Percentiles rank a stretch among this genome's conserved stretches.
Conservation (phyloP, 2,113 vertebrate genomes). For the Hyaena hyaena region DNA sequence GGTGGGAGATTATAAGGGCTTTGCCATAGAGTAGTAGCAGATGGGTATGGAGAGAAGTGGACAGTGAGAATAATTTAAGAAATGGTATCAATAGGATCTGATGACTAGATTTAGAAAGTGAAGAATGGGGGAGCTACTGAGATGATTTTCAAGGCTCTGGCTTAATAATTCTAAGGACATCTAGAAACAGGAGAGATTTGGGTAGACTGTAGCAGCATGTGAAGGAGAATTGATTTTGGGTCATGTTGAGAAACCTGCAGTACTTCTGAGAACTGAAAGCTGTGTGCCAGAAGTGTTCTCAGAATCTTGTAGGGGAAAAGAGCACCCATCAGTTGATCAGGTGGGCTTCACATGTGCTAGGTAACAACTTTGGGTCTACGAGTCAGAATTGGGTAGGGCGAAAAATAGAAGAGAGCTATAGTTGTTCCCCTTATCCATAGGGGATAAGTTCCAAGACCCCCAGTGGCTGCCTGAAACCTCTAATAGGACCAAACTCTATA, state of each 20-base stretch:
- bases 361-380: neutral
- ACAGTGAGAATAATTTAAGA: neutral
- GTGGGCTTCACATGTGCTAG: neutral
- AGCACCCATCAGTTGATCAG: neutral
- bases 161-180: neutral
- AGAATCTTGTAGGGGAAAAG: neutral
- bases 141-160: neutral
- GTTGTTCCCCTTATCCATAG: neutral
- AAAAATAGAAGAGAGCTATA: neutral
- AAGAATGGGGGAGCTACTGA: neutral
- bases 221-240: neutral
- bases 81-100: neutral
- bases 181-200: neutral
- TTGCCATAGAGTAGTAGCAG: neutral
- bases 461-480: neutral
- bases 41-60: neutral
- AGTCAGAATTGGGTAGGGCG: neutral
- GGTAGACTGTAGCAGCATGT: neutral
- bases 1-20: neutral
- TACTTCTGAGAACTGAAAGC: neutral
- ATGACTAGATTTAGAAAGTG: neutral
- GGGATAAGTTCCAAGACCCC: neutral
- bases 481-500: neutral
- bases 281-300: neutral
- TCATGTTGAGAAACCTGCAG: neutral